phyloP scores from a whole-genome alignment of 2,113 vertebrate genomes.

The rat (Rattus norvegicus) region DNA sequence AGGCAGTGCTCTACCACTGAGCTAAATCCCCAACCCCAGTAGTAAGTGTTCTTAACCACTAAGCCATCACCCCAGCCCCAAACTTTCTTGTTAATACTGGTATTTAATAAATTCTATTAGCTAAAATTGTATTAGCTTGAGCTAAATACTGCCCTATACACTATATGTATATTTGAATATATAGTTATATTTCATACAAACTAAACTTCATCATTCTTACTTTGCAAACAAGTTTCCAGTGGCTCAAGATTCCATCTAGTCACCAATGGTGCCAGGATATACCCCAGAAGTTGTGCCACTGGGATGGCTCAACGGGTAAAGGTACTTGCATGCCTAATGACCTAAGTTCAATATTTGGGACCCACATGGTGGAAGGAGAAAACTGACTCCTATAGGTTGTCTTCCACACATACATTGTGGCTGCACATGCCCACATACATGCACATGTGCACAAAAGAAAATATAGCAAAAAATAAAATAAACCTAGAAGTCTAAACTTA shows the following conservation, averaged over 20 bases:
- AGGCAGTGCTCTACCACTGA: too few species aligned
- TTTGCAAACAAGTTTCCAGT: conserved; percentile 48
- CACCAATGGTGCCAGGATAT: conserved; percentile 27
- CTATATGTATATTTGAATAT: background rate
- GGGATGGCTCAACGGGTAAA: background rate
- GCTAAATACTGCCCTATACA: background rate
- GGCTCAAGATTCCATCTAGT: background rate
- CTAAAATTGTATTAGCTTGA: background rate
- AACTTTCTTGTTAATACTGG: conserved; percentile 40
- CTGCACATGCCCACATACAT: background rate
- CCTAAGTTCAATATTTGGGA: background rate
- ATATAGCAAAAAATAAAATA: background rate
- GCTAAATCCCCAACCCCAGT: too few species aligned
- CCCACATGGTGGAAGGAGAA: background rate
- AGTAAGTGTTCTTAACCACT: background rate
- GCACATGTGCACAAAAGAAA: background rate
- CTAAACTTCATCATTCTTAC: conserved; percentile 25
- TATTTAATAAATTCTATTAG: background rate
- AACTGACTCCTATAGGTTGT: background rate
- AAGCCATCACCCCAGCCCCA: background rate
- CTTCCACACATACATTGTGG: background rate
- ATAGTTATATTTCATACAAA: conserved; percentile 20
- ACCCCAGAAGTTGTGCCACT: background rate
- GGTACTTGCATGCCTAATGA: background rate
- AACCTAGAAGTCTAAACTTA: conserved; percentile 10